Evolutionary conservation across 2,888 invertebrate genomes (phyloP).

Genomic region (Idaea dimidiata): DNA sequence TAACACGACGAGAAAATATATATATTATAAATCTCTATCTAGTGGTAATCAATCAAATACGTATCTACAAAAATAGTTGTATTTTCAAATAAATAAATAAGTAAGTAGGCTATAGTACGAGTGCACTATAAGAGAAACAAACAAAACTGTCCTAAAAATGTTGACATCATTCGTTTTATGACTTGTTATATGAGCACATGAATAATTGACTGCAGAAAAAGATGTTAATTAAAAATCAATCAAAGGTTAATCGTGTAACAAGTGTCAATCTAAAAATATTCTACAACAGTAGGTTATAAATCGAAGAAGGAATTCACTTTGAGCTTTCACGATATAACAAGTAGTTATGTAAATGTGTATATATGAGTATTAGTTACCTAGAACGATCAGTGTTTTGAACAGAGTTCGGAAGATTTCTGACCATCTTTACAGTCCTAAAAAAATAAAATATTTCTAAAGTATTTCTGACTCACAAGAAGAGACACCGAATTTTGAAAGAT

Average conservation of each 20-base stretch:
- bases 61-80: conserved; percentile 79
- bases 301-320: conserved; percentile 59
- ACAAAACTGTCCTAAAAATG: conserved; percentile 19
- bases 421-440: conserved; percentile 38
- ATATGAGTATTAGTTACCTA: conserved; percentile 44
- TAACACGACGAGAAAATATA: conserved; percentile 75
- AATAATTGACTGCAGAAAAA: conserved; percentile 53
- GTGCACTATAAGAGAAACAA: conserved; percentile 53
- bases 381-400: conserved; percentile 56
- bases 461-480: conserved; percentile 17
- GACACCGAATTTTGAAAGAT: background rate
- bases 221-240: conserved; percentile 28
- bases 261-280: conserved; percentile 77
- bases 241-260: conserved; percentile 38
- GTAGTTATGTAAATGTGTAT: conserved; percentile 45
- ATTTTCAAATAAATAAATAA: conserved; percentile 55
- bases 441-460: background rate
- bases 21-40: conserved; percentile 65
- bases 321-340: conserved; percentile 54
- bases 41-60: conserved; percentile 76
- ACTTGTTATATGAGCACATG: conserved; percentile 49
- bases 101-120: conserved; percentile 33
- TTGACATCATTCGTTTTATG: conserved; percentile 48
- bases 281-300: conserved; percentile 55
- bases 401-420: conserved; percentile 63